Conservation (phyloP, 2,888 invertebrate species). For the Anoplius nigerrimus region DNA sequence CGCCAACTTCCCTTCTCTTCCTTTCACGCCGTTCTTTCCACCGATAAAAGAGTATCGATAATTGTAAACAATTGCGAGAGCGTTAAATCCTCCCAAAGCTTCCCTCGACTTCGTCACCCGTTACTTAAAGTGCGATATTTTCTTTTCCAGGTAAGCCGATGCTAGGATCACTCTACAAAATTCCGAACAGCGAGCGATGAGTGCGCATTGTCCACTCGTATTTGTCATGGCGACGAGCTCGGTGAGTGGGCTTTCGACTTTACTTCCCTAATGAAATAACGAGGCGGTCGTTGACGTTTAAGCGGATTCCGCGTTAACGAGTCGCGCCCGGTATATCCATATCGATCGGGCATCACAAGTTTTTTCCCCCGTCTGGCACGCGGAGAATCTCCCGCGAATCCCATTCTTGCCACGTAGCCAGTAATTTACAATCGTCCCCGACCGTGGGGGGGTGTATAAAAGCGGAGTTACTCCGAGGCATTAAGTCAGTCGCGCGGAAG, state of each 20-base stretch:
- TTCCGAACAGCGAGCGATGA: too few relatives aligned
- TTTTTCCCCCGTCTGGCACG: slow-evolving; percentile 24
- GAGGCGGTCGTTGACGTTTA: slow-evolving; percentile 41
- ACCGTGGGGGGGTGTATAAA: not conserved
- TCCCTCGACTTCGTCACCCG: not conserved
- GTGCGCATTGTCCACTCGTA: not conserved
- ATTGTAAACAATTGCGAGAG: too few relatives aligned
- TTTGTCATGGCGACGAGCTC: slow-evolving; percentile 4
- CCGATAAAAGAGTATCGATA: not conserved
- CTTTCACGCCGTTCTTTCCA: not conserved
- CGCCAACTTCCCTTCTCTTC: not conserved
- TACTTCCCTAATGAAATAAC: slow-evolving; percentile 6
- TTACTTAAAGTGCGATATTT: not conserved
- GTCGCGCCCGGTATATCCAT: slow-evolving; percentile 26
- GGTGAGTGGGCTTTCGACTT: slow-evolving; percentile 8
- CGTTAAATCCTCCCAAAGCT: not conserved
- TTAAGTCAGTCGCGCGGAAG: slow-evolving; percentile 22
- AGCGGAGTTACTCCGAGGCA: not conserved
- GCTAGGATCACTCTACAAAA: too few relatives aligned
- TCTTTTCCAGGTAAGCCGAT: slow-evolving; percentile 51
- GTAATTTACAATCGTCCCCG: slow-evolving; percentile 37
- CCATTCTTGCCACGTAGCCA: slow-evolving; percentile 27
- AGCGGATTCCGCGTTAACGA: slow-evolving; percentile 46
- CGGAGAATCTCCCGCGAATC: slow-evolving; percentile 21
- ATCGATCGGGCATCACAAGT: slow-evolving; percentile 34